Base-by-base conservation (phyloP, 2,113 vertebrate genomes). In the Toxotes jaculatrix region DNA sequence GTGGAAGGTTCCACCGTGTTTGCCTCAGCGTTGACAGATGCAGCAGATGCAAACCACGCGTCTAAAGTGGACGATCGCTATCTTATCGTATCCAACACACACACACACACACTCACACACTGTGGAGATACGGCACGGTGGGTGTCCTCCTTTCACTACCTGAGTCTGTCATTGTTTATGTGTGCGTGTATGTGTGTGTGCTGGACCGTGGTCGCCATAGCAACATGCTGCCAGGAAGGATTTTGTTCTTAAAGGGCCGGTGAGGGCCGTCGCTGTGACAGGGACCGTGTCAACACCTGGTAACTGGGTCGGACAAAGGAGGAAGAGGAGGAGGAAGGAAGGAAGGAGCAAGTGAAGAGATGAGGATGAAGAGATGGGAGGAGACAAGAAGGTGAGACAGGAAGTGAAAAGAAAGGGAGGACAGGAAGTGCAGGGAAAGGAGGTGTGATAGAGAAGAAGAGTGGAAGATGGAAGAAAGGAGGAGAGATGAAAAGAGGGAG, bases 171-270 rank as follows among this genome's bases (percentile, higher is more conserved):
- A 19, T 7, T 49, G 47, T 49, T 5, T 21, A 16, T 49, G 47
- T 49, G 16, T 51, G 17, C 21, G 17, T 51, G 49, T 47, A 16
- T 47, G 4, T 49, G 14, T 49, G 45, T 49, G 76, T 36, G 49
- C 55, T 13, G 42, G 75, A n/a, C 56, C 31, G 32, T 42, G 47
- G 84, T 87, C 71, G 34, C 88, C 64, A 43, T 77, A 84, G 40
- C 77, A 65, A 88, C 88, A 72, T 56, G 76, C 72, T 82, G 64
- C 43, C 27, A 49, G 3, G 61, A 51, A 73, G 42, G 64, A 40
- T 61, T 19, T 59, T 5, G 19, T 75, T n/a, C 60, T 63, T 57
- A 74, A 77, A 77, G 70, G 51, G 40, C 65, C 1, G 23, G 36
- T 27, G 55, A 70, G 74, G 27, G 0, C 16, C 11, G 23, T 23